Conservation (phyloP, 2,888 invertebrate species). For the Mellilla xanthometata region DNA sequence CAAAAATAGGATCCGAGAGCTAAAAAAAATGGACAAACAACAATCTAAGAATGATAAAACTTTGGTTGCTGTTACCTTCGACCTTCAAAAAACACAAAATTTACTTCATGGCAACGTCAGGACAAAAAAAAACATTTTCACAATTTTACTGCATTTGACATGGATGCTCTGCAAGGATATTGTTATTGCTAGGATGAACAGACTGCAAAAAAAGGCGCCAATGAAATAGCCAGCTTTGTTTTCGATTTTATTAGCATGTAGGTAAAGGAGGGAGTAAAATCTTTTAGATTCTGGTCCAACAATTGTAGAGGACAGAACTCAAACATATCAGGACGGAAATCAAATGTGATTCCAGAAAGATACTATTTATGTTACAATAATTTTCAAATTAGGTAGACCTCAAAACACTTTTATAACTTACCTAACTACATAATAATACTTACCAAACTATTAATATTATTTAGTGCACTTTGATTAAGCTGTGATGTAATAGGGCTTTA, state of each 20-base stretch:
- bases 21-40: conserved; percentile 13
- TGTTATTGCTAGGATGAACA: conserved; percentile 31
- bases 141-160: conserved; percentile 8
- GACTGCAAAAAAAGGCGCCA: conserved; percentile 26
- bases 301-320: no score
- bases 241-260: conserved; percentile 14
- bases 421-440: no score
- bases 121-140: conserved; percentile 1
- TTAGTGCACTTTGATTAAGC: no score
- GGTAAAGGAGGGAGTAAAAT: conserved; percentile 11
- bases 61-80: conserved; percentile 6
- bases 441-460: no score
- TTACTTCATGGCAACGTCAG: background rate
- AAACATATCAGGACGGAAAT: no score
- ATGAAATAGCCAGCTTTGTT: conserved; percentile 22
- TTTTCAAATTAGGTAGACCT: no score
- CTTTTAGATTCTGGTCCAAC: conserved; percentile 32
- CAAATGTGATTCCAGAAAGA: no score
- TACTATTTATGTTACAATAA: no score
- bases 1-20: conserved; percentile 9
- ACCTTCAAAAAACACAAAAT: conserved; percentile 5
- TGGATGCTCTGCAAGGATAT: conserved; percentile 1
- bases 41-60: conserved; percentile 1
- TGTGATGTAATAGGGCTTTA: no score
- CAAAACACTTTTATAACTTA: no score